phyloP scores from a whole-genome alignment of 1,140 invertebrate genomes.

The Eumeta japonica region DNA sequence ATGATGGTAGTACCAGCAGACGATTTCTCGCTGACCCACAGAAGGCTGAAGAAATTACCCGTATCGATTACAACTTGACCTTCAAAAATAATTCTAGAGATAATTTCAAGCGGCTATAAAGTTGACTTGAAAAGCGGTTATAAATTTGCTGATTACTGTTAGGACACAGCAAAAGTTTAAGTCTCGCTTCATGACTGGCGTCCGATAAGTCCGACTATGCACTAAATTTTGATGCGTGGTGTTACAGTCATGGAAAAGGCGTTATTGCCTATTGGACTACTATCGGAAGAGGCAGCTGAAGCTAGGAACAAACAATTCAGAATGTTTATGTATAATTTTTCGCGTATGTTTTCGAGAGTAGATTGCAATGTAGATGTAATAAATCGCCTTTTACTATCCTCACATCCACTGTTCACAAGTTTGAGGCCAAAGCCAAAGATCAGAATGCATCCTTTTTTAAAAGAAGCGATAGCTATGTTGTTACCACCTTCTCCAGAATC shows the following conservation, averaged over 20 bases:
- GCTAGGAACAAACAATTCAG: conserved; percentile 20
- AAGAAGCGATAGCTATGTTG: background rate
- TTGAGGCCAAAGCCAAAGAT: background rate
- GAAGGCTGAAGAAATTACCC: conserved; percentile 17
- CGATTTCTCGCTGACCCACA: conserved; percentile 22
- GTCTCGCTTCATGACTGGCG: conserved; percentile 26
- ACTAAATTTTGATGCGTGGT: conserved; percentile 33
- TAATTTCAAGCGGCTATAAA: conserved; percentile 16
- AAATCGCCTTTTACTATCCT: conserved; percentile 11
- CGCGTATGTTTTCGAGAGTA: conserved; percentile 10
- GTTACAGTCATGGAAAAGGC: conserved; percentile 17
- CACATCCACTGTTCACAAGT: conserved; percentile 6
- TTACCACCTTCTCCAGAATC: no score
- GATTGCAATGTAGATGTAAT: conserved; percentile 16
- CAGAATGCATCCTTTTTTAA: background rate
- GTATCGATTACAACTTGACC: conserved; percentile 11
- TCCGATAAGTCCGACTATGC: conserved; percentile 31
- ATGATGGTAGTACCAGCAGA: conserved; percentile 28
- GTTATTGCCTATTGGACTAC: conserved; percentile 17
- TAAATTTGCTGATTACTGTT: conserved; percentile 14
- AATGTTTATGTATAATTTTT: conserved; percentile 7
- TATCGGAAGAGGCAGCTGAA: conserved; percentile 17
- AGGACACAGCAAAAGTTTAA: conserved; percentile 21
- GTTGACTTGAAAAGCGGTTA: conserved; percentile 17
- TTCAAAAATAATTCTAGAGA: conserved; percentile 11